Evolutionary conservation across 1,140 invertebrate genomes (phyloP), one percentile per base, ranked within the genome.

Genomic region (Latrodectus geometricus): DNA sequence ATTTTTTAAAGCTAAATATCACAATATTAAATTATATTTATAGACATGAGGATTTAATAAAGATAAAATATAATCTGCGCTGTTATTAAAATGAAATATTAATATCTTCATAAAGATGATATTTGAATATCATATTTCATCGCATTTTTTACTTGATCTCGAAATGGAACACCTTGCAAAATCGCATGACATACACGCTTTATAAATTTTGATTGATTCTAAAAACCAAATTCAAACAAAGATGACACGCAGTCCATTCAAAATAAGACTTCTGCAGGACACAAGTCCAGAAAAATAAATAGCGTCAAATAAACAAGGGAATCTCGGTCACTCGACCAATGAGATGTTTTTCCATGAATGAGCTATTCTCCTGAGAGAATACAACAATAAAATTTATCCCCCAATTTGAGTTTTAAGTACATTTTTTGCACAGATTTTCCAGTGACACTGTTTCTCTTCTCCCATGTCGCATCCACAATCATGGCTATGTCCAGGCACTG

Each of bases 371-470:
- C 9, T 48, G 49, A 35, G 14, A 48, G 17, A 56, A 52, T 21
- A 76, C n/a, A 76, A 76, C 15, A 8, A 61, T 15, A n/a, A 11
- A 56, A 54, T 61, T 9, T 17, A 21, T 21, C 54, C 74, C 74
- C 52, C 52, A 52, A 56, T 61, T 61, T 50, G 35, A 35, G 35
- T 35, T 35, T 35, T 5, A 5, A 35, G 5, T 35, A 5, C 35
- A 35, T 35, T 35, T 35, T 35, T 35, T 5, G 35, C 35, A 5
- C 35, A 35, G 35, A 35, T 82, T 61, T 52, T 61, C 79, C 54
- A 82, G 69, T 82, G 79, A 82, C 79, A 82, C 21, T 82, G 69
- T 70, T 82, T 82, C 70, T 21, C 12, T 15, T 11, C 20, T 52
- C 20, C 23, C 76, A n/a, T 20, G 48, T 50, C 17, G 20, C 21